Evolutionary conservation across 2,797 vertebrate genomes (phyloP), one percentile per base, ranked within the genome.

Genomic region (Cephalopachus bancanus): DNA sequence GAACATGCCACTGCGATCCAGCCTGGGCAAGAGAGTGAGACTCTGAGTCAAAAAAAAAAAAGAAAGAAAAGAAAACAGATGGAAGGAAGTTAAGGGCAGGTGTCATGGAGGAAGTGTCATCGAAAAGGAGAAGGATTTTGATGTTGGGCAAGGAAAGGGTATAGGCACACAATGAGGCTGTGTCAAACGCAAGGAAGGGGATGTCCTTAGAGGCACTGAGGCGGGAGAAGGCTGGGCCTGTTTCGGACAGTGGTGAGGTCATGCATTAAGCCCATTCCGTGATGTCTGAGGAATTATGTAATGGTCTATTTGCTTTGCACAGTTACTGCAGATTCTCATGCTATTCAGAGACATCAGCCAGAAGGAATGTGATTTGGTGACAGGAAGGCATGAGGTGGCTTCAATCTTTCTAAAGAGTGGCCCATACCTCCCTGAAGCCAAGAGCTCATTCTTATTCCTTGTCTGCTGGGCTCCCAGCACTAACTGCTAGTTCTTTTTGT

Each of bases 371-470:
- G 88, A 84, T 90, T 84, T 90, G 76, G 60, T 75, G 44, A 90
- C 91, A 89, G 84, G 89, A 96, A 79, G n/a, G 93, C 76, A 65
- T 5, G 0, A 7, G 51, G 22, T 84, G 89, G 87, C 69, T 83
- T 92, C 28, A 83, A 88, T 95, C 95, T 94, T 95, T 75, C 84
- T 89, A 57, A 95, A 69, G 59, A 89, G 87, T 14, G 62, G 60
- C 22, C 57, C 30, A 53, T 57, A 57, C 37, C 15, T 90, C 80
- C 76, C 65, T 1, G 5, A 71, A 87, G 80, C 79, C 83, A 79
- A 83, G 4, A 91, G 80, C 65, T 97, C 93, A 60, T 95, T 91
- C 89, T 86, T 28, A 93, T 80, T 96, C 93, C 71, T 91, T 87
- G 37, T 51, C 79, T 26, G 11, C 75, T 83, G 75, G 10, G 55